These are phyloP conservation scores for Axis porcinus DNA, from an alignment of 2,113 vertebrate species.

Conservation along the genomic window DNA sequence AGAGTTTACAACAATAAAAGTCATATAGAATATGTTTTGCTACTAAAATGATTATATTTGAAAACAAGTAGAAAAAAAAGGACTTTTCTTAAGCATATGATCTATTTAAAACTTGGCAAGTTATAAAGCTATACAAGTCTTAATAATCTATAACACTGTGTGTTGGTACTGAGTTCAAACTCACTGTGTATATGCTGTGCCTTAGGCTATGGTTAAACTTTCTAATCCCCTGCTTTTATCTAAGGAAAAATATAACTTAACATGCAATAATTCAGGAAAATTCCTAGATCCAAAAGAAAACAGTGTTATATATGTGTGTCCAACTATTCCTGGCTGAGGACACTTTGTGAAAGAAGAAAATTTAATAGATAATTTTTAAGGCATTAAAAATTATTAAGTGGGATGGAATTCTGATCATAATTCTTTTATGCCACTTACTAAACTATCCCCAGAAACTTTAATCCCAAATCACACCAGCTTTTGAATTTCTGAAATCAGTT, in stretches of 20 bases:
- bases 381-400: not conserved
- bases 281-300: not conserved
- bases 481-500: slow-evolving; percentile 26
- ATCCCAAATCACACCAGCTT: not conserved
- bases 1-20: not conserved
- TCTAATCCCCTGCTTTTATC: not conserved
- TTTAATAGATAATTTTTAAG: not conserved
- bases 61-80: not conserved
- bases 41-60: not conserved
- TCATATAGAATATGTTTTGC: not conserved
- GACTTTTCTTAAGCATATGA: not conserved
- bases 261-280: not conserved
- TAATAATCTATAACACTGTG: not conserved
- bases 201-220: not conserved
- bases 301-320: not conserved
- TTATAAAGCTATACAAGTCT: not conserved
- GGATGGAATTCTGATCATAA: not conserved
- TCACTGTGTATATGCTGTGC: not conserved
- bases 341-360: not conserved
- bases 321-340: not conserved
- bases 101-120: not conserved
- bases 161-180: not conserved
- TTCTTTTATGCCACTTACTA: not conserved
- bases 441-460: not conserved
- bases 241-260: not conserved